Evolutionary conservation across 1,140 invertebrate genomes (phyloP), one percentile per base, ranked within the genome.

Genomic region (Lepidostoma basale): DNA sequence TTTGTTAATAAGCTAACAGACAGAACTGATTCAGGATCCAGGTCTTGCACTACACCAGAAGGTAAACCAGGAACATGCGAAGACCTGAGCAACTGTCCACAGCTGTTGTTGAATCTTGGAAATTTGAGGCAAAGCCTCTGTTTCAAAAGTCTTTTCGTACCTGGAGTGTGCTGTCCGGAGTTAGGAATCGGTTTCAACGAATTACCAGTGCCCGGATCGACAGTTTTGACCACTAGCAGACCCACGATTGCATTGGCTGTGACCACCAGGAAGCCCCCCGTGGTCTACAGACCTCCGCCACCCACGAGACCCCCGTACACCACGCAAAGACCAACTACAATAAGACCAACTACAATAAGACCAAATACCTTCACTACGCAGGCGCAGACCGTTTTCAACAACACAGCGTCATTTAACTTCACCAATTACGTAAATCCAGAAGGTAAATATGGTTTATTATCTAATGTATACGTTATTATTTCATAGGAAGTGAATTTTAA

Each of bases 121-220:
- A 92, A 89, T 75, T 81, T 97, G 0, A 82, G 94, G 33, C 91
- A 95, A 75, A 95, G 93, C 0, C 84, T 97, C 5, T 97, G 95
- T 76, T 97, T 97, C 75, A 95, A 96, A 79, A 92, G 91, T 69
- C 81, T 96, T 1, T 95, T 96, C 74, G 91, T 95, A 2, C 95
- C 95, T 1, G 95, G 94, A 14, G 93, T 96, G 1, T 97, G 94
- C 76, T 96, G 94, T 80, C 94, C 94, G 0, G 70, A 85, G 67
- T 81, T 87, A 23, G 79, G 78, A 69, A 64, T 66, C 1, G 75
- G 18, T 49, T 78, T 3, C 74, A 81, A 75, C 42, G 76, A 78
- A 69, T 76, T 77, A 58, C 79, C 62, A 62, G 75, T 58, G 25
- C 79, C 82, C 44, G 79, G 75, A 18, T 77, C 79, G 22, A 71